phyloP scores from a whole-genome alignment of 1,140 invertebrate species.

The Ips typographus region DNA sequence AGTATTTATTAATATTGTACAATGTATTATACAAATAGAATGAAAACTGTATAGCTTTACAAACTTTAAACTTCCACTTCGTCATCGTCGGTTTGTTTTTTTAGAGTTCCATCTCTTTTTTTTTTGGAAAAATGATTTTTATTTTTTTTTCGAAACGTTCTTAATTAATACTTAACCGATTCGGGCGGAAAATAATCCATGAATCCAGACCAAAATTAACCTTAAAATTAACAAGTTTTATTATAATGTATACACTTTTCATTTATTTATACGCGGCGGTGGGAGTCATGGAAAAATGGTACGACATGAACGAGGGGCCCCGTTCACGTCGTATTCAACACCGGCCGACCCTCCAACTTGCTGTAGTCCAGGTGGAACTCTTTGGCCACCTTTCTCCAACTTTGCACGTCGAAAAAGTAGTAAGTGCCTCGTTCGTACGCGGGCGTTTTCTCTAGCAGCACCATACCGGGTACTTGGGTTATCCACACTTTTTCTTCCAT shows the following conservation, averaged over 20 bases:
- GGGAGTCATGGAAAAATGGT: slow-evolving; percentile 15
- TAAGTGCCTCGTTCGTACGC: slow-evolving; percentile 97
- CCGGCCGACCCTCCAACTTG: slow-evolving; percentile 89
- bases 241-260: slow-evolving; percentile 52
- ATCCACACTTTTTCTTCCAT: slow-evolving; percentile 99
- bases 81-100: slow-evolving; percentile 8
- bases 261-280: slow-evolving; percentile 51
- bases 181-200: slow-evolving; percentile 14
- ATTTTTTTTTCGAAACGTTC: slow-evolving; percentile 29
- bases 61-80: slow-evolving; percentile 21
- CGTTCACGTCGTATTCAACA: slow-evolving; percentile 45
- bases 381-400: slow-evolving; percentile 90
- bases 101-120: not conserved
- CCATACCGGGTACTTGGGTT: slow-evolving; percentile 91
- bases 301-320: slow-evolving; percentile 40
- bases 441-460: slow-evolving; percentile 88
- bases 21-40: slow-evolving; percentile 53
- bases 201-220: slow-evolving; percentile 35
- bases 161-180: slow-evolving; percentile 47
- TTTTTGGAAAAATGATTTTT: not conserved
- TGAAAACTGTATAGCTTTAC: slow-evolving; percentile 52
- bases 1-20: slow-evolving; percentile 52
- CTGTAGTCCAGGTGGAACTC: slow-evolving; percentile 97
- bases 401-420: slow-evolving; percentile 97
- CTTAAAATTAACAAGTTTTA: slow-evolving; percentile 44